Conservation (phyloP, 2,797 vertebrate genomes). For the Pseudocheirus occidentalis region DNA sequence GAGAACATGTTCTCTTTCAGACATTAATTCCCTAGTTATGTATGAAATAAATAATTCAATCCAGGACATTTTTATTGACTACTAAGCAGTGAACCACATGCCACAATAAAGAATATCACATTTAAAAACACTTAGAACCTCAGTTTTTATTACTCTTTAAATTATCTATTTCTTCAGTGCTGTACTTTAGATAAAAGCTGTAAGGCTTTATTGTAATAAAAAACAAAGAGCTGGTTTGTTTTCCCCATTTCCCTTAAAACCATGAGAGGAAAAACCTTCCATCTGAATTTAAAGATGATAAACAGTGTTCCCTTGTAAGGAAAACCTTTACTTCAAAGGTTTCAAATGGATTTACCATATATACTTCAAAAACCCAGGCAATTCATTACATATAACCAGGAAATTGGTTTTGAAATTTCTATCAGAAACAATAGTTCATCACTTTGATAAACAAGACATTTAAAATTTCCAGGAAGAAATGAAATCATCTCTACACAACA, state of each 20-base stretch:
- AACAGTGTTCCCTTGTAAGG: background rate
- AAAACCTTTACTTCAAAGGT: conserved; percentile 19
- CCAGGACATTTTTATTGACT: conserved; percentile 41
- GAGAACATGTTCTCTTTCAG: conserved; percentile 42
- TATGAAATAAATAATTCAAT: conserved; percentile 9
- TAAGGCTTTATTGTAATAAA: conserved; percentile 47
- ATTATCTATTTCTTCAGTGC: conserved; percentile 2
- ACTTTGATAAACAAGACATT: background rate
- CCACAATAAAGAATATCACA: conserved; percentile 17
- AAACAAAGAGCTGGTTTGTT: conserved; percentile 29
- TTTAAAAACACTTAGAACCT: conserved; percentile 46
- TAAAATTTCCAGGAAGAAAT: conserved; percentile 43
- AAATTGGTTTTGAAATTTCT: conserved; percentile 10
- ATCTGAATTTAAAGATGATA: conserved; percentile 43
- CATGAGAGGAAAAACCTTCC: background rate
- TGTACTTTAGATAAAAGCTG: conserved; percentile 37
- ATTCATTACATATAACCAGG: background rate
- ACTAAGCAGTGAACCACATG: background rate
- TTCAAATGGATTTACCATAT: background rate
- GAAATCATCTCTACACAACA: background rate
- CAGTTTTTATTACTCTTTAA: conserved; percentile 30
- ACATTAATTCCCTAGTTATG: conserved; percentile 21
- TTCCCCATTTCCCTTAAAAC: conserved; percentile 28
- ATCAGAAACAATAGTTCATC: conserved; percentile 15
- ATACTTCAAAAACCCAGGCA: background rate